phyloP scores from a whole-genome alignment of 1,140 invertebrate genomes.

The Penaeus chinensis region DNA sequence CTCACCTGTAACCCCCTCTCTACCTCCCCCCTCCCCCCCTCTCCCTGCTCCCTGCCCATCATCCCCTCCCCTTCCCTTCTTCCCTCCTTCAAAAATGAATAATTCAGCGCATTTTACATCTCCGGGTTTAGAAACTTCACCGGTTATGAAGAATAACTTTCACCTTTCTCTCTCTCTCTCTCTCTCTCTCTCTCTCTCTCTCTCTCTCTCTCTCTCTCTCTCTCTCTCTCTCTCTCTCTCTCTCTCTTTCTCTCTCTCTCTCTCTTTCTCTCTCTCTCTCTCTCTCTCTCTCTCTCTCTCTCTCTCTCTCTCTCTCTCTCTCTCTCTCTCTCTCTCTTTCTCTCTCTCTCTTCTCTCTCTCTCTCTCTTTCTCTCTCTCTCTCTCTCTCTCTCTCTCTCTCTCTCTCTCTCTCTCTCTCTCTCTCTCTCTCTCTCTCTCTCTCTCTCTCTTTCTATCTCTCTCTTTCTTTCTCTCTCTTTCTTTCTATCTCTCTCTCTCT shows the following conservation, averaged over 20 bases:
- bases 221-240: not conserved
- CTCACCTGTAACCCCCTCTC: not conserved
- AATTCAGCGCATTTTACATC: no score
- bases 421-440: not conserved
- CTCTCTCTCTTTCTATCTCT: not conserved
- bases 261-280: not conserved
- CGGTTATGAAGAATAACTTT: not conserved
- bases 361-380: not conserved
- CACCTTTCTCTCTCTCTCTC: no score
- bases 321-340: not conserved
- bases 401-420: not conserved
- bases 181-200: not conserved
- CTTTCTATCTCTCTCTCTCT: constrained; percentile 30
- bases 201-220: not conserved
- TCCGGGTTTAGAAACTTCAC: no score
- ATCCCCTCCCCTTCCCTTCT: no score
- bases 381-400: not conserved
- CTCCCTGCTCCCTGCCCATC: no score
- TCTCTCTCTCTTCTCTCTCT: not conserved
- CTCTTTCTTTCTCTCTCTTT: constrained; percentile 34
- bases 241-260: not conserved
- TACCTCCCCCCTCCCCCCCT: not conserved
- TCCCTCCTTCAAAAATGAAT: no score
- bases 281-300: not conserved
- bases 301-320: not conserved